phyloP scores from a whole-genome alignment of 2,888 invertebrate species.

The Pandemis cinnamomeana region DNA sequence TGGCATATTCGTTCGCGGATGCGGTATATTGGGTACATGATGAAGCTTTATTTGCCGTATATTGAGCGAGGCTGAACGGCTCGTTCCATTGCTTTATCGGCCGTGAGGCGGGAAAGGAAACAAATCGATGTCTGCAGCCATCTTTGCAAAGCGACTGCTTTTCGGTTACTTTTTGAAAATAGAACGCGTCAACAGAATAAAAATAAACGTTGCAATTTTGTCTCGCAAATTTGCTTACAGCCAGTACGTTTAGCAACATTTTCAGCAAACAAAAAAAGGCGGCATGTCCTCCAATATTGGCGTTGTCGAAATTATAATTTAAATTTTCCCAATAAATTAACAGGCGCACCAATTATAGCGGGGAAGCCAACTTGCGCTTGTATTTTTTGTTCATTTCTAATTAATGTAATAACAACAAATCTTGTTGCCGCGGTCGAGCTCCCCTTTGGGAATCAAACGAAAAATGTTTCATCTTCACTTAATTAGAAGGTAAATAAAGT shows the following conservation, averaged over 20 bases:
- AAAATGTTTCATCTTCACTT: slow-evolving; percentile 56
- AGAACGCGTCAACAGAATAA: slow-evolving; percentile 12
- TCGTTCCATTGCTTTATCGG: slow-evolving; percentile 57
- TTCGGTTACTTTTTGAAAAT: slow-evolving; percentile 25
- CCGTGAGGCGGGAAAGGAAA: slow-evolving; percentile 33
- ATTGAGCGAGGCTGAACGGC: slow-evolving; percentile 63
- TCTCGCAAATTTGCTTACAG: slow-evolving; percentile 9
- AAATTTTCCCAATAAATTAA: slow-evolving; percentile 30
- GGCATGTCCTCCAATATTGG: neutral
- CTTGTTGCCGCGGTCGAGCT: slow-evolving; percentile 37
- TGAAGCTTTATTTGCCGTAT: slow-evolving; percentile 73
- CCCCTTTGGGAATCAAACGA: slow-evolving; percentile 43
- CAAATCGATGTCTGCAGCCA: slow-evolving; percentile 21
- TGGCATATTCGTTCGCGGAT: slow-evolving; percentile 69
- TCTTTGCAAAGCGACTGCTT: slow-evolving; percentile 18
- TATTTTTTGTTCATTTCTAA: slow-evolving; percentile 37
- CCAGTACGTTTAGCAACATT: slow-evolving; percentile 4
- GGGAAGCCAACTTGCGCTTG: slow-evolving; percentile 11
- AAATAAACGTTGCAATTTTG: neutral
- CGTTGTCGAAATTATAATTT: slow-evolving; percentile 17
- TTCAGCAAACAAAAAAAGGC: slow-evolving; percentile 4
- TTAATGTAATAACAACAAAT: slow-evolving; percentile 42
- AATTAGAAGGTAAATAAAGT: slow-evolving; percentile 61
- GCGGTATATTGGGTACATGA: slow-evolving; percentile 69
- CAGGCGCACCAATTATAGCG: slow-evolving; percentile 21